A percentile compares a stretch with the other conserved stretches of the same genome.
Conservation (phyloP, 2,888 invertebrate genomes). For the Syrphus vitripennis region DNA sequence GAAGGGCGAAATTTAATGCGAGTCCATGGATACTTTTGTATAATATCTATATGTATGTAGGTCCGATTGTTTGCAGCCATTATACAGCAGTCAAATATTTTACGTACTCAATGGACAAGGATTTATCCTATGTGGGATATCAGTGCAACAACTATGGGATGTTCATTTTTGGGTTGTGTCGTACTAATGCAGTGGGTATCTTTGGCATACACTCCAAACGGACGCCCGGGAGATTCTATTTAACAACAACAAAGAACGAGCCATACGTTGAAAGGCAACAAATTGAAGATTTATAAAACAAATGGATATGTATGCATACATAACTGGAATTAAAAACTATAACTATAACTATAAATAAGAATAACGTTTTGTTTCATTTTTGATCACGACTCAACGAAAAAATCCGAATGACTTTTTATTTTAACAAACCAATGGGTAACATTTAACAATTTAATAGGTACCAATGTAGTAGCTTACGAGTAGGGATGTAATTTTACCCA, state of each 20-base stretch:
- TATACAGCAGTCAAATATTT: slow-evolving; percentile 79
- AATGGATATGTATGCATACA: neutral
- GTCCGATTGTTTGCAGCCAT: slow-evolving; percentile 79
- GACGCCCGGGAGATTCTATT: slow-evolving; percentile 76
- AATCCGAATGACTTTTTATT: too few species aligned
- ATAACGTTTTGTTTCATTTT: too few species aligned
- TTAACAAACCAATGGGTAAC: too few species aligned
- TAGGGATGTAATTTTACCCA: too few species aligned
- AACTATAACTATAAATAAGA: too few species aligned
- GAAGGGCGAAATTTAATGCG: slow-evolving; percentile 12
- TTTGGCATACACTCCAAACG: slow-evolving; percentile 79
- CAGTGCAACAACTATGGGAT: slow-evolving; percentile 77
- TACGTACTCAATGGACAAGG: slow-evolving; percentile 78
- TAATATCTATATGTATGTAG: slow-evolving; percentile 68
- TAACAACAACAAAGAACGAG: slow-evolving; percentile 72
- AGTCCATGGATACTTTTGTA: neutral
- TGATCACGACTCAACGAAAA: too few species aligned
- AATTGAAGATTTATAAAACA: neutral
- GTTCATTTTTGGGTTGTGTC: slow-evolving; percentile 75
- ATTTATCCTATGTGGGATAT: slow-evolving; percentile 76
- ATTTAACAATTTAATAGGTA: too few species aligned
- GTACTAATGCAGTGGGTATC: slow-evolving; percentile 74
- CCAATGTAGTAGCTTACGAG: too few species aligned
- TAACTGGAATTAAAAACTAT: neutral
- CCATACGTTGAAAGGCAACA: slow-evolving; percentile 51